Evolutionary conservation across 2,888 invertebrate genomes (phyloP).

Genomic region (Thecocarcelia acutangulata): DNA sequence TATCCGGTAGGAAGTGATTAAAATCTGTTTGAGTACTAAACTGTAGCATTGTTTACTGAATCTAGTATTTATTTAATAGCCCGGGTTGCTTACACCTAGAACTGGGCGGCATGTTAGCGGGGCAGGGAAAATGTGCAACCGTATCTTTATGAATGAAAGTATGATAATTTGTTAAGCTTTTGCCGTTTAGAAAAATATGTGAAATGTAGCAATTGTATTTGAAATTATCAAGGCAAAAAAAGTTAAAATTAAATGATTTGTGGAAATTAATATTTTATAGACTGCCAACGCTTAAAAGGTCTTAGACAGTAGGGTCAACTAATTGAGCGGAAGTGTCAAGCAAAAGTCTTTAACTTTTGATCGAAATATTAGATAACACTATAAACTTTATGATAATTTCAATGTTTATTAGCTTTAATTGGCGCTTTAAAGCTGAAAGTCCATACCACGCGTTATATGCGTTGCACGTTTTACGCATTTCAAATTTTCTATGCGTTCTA

Average conservation of each 20-base stretch:
- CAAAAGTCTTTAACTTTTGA: no score
- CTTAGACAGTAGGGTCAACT: neutral
- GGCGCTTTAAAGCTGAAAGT: no score
- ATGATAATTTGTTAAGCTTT: constrained; percentile 21
- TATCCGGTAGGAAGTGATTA: constrained; percentile 58
- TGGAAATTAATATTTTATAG: neutral
- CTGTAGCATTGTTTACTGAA: constrained; percentile 27
- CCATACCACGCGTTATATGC: no score
- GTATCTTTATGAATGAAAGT: constrained; percentile 17
- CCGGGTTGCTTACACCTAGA: neutral
- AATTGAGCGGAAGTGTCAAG: neutral
- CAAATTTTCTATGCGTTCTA: no score
- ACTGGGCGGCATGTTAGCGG: neutral
- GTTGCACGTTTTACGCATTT: no score
- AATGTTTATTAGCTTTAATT: no score
- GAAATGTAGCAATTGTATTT: neutral
- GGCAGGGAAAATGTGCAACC: neutral
- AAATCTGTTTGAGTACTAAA: constrained; percentile 41
- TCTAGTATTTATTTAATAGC: constrained; percentile 28
- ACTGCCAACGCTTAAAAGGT: neutral
- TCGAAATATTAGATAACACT: no score
- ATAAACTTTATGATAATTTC: no score
- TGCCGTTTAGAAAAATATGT: neutral
- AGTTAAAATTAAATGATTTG: neutral
- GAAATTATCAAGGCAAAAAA: neutral